phyloP scores from a whole-genome alignment of 2,113 vertebrate species.

The Indicator indicator region DNA sequence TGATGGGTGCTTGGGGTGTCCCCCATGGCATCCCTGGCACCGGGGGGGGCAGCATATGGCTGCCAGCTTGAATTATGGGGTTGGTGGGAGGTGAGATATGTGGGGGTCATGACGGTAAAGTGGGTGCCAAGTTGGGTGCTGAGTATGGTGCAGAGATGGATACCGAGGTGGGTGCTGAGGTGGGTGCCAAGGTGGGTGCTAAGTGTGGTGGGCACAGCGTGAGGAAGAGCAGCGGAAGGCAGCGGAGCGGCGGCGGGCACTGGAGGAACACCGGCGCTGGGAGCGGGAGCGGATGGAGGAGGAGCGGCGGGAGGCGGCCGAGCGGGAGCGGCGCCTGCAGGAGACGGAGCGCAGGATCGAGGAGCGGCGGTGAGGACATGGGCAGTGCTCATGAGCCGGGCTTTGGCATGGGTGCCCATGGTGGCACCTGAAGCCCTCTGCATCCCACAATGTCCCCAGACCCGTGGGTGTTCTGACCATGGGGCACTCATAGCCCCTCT shows the following conservation, averaged over 20 bases:
- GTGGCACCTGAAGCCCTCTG: neutral
- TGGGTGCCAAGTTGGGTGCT: neutral
- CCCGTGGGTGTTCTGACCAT: neutral
- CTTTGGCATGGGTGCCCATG: no score
- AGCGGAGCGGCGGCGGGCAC: slow-evolving; percentile 76
- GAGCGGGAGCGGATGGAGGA: slow-evolving; percentile 80
- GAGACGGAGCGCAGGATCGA: slow-evolving; percentile 82
- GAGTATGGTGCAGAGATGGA: neutral
- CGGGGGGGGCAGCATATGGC: neutral
- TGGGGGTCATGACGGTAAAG: neutral
- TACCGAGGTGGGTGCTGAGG: neutral
- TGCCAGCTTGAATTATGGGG: neutral
- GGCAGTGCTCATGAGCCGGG: neutral
- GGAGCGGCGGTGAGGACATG: slow-evolving; percentile 76
- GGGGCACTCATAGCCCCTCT: no score
- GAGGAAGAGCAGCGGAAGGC: slow-evolving; percentile 84
- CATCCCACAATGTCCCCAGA: neutral
- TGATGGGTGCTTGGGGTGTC: neutral
- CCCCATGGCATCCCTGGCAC: rapidly evolving
- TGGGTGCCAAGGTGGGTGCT: neutral
- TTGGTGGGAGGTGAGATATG: neutral
- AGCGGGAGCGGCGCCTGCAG: slow-evolving; percentile 82
- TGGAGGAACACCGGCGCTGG: slow-evolving; percentile 78
- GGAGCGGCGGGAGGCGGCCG: slow-evolving; percentile 80
- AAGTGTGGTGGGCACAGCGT: slow-evolving; percentile 58